Conservation (phyloP, 92 coral and sea anemone genomes). For the Epizoanthus rinbou region DNA sequence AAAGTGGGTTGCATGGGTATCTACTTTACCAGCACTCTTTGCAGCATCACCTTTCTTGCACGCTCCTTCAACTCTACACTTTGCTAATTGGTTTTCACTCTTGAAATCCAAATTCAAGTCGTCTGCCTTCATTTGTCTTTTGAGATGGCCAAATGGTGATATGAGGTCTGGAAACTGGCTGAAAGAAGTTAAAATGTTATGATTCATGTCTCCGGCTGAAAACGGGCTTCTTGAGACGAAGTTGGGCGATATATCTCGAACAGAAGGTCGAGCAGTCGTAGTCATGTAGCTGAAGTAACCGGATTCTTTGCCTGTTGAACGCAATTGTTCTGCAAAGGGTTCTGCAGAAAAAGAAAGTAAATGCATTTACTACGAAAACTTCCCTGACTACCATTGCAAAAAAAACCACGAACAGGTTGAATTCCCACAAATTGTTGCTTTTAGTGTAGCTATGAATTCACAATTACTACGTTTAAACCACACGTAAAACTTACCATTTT, state of each 20-base stretch:
- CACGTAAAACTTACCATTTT: conserved; percentile 10
- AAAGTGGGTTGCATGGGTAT: neutral
- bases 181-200: conserved; percentile 16
- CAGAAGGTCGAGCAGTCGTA: neutral
- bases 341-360: conserved; percentile 25
- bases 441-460: neutral
- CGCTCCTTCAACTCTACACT: neutral
- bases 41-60: neutral
- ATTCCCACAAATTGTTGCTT: neutral
- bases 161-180: conserved; percentile 9
- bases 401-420: neutral
- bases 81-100: neutral
- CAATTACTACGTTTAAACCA: no score
- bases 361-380: conserved; percentile 9
- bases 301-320: neutral
- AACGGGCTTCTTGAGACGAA: conserved; percentile 3
- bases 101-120: conserved; percentile 7
- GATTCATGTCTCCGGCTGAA: conserved; percentile 14
- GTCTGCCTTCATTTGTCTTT: conserved; percentile 23
- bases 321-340: conserved; percentile 8
- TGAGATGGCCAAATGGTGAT: conserved; percentile 2
- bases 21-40: neutral
- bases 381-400: neutral
- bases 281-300: conserved; percentile 2
- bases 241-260: conserved; percentile 1